Conservation (phyloP, 2,797 vertebrate genomes). For the Catostomus latipinnis region DNA sequence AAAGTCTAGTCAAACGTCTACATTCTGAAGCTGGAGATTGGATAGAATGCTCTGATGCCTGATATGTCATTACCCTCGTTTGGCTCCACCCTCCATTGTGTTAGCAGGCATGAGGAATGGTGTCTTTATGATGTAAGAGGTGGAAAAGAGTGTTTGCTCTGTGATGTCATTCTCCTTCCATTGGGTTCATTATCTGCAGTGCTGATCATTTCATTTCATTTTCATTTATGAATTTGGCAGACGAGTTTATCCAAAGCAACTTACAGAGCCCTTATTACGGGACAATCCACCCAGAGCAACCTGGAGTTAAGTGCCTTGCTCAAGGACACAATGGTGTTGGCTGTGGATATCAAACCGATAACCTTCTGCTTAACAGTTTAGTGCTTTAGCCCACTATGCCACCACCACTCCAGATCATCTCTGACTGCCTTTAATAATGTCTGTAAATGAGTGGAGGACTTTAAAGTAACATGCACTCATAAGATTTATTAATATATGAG, state of each 20-base stretch:
- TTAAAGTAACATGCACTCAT: neutral
- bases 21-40: neutral
- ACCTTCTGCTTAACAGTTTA: no score
- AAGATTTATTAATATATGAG: neutral
- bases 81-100: neutral
- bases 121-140: slow-evolving; percentile 20
- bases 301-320: no score
- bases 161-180: slow-evolving; percentile 25
- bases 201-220: neutral
- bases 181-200: slow-evolving; percentile 19
- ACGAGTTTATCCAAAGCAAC: no score
- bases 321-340: no score
- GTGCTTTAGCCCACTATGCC: no score
- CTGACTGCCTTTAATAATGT: slow-evolving; percentile 1
- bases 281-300: no score
- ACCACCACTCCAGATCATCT: neutral
- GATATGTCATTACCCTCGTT: neutral
- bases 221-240: no score
- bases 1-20: no score
- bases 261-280: no score
- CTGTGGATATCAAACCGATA: no score
- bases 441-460: slow-evolving; percentile 26
- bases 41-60: neutral
- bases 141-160: neutral
- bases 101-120: slow-evolving; percentile 21